Evolutionary conservation across 2,113 vertebrate species (phyloP).

Genomic region (Diadophis punctatus): DNA sequence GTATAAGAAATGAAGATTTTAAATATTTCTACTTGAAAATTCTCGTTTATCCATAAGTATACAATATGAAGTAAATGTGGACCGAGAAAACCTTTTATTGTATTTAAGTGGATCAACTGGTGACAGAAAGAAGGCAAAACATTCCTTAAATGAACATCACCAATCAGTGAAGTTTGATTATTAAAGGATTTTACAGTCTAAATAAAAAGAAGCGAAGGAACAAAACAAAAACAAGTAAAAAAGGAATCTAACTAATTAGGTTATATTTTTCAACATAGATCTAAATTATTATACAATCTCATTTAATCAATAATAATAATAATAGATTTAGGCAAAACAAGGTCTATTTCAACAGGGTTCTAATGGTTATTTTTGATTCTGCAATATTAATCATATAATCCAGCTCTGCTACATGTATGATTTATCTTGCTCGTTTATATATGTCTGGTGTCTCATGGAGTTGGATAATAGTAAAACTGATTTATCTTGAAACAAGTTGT

Average conservation of each 20-base stretch:
- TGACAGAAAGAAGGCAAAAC: background rate
- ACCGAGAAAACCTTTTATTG: background rate
- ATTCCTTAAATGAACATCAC: slow-evolving; percentile 34
- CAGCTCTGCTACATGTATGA: background rate
- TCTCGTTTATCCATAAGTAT: background rate
- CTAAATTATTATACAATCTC: background rate
- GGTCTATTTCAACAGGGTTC: background rate
- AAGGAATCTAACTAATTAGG: background rate
- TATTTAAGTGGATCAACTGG: slow-evolving; percentile 40
- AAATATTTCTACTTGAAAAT: slow-evolving; percentile 41
- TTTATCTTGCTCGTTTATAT: background rate
- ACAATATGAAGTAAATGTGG: slow-evolving; percentile 8
- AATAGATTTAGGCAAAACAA: background rate
- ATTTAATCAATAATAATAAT: background rate
- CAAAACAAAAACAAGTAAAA: background rate
- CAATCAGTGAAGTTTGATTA: background rate
- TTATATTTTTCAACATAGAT: background rate
- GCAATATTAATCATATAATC: background rate
- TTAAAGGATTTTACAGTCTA: background rate
- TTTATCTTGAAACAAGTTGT: background rate
- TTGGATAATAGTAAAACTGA: background rate
- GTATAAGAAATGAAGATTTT: slow-evolving; percentile 46
- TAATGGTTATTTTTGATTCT: background rate
- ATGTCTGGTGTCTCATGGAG: background rate
- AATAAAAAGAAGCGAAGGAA: background rate